phyloP scores from a whole-genome alignment of 1,140 invertebrate genomes.

The Arion vulgaris region DNA sequence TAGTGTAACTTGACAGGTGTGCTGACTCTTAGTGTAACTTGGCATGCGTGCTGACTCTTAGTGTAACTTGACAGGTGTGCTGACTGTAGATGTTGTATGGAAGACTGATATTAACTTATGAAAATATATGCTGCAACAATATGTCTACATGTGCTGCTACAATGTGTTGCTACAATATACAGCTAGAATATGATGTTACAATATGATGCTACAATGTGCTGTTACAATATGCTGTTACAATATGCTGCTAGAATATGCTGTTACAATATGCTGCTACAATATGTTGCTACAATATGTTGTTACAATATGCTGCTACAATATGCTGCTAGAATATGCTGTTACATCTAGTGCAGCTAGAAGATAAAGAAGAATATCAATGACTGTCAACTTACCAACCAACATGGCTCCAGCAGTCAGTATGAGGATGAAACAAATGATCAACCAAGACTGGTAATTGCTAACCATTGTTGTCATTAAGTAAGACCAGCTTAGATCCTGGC shows the following conservation, averaged over 20 bases:
- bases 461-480: conserved; percentile 51
- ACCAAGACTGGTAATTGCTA: conserved; percentile 62
- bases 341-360: background rate
- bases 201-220: no score
- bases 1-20: no score
- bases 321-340: background rate
- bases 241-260: background rate
- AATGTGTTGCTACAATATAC: no score
- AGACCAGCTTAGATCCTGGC: conserved; percentile 58
- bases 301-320: background rate
- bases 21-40: no score
- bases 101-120: no score
- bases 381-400: conserved; percentile 57
- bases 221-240: no score
- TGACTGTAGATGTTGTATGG: no score
- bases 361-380: background rate
- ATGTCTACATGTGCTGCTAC: no score
- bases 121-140: no score
- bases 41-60: no score
- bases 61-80: no score
- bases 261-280: background rate
- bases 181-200: no score
- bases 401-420: conserved; percentile 56
- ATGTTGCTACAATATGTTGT: background rate
- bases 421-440: conserved; percentile 61